Evolutionary conservation across 2,888 invertebrate species (phyloP).

Genomic region (Cryptocephalus primarius): DNA sequence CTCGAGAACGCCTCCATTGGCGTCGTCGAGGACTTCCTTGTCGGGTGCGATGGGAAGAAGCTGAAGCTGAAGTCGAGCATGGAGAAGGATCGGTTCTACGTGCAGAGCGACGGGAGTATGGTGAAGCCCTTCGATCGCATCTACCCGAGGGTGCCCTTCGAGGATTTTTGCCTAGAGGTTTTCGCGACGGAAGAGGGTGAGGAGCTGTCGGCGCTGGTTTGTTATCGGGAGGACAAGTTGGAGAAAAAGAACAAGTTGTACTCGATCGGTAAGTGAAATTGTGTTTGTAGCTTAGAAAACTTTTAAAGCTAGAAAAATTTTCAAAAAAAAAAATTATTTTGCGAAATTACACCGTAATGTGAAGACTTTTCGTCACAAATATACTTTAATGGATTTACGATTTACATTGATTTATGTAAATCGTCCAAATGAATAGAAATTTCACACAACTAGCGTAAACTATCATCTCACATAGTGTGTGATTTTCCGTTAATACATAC

Average conservation of each 20-base stretch:
- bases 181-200: background rate
- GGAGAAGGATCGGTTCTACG: slow-evolving; percentile 9
- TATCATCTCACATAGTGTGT: too few species aligned
- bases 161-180: slow-evolving; percentile 14
- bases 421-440: too few species aligned
- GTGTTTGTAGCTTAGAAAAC: background rate
- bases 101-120: slow-evolving; percentile 15
- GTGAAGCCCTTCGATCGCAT: slow-evolving; percentile 10
- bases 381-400: too few species aligned
- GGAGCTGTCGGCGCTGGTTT: slow-evolving; percentile 9
- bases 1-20: slow-evolving; percentile 6
- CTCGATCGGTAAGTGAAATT: background rate
- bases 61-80: slow-evolving; percentile 8
- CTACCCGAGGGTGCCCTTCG: slow-evolving; percentile 5
- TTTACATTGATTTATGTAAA: too few species aligned
- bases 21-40: slow-evolving; percentile 10
- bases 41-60: slow-evolving; percentile 6
- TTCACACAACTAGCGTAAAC: too few species aligned
- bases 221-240: slow-evolving; percentile 6
- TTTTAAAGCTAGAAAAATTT: background rate
- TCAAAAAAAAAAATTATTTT: too few species aligned
- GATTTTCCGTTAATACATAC: too few species aligned
- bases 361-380: too few species aligned
- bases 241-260: background rate
- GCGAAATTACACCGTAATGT: too few species aligned